Evolutionary conservation across 2,113 vertebrate species (phyloP), one percentile per base, ranked within the genome.

Genomic region (Tor tambroides): DNA sequence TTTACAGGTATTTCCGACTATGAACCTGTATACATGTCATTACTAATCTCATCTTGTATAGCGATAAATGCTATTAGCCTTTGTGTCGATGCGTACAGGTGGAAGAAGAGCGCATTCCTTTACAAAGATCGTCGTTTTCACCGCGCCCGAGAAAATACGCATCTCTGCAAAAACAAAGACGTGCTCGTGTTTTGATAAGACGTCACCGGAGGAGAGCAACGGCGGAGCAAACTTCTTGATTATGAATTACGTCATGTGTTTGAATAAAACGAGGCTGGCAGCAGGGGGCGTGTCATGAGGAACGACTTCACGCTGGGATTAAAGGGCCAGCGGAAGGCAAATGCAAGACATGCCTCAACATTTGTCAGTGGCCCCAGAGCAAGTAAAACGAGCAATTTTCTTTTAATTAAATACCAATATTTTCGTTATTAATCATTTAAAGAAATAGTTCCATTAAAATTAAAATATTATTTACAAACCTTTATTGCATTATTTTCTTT

Each of bases 161-260:
- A 85, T 54, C 67, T 83, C 85, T 38, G 15, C 4, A 30, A 84
- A 87, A 89, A 95, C 94, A 94, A 95, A 95, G 93, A 88, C 87
- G 87, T 90, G 11, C 65, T 86, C 85, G 80, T 92, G 90, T 91
- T 92, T 91, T 88, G 86, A 87, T 84, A 81, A 80, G 81, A 75
- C 75, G 41, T 89, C 83, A 59, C 17, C 32, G 12, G 59, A 21
- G 59, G n/a, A 87, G 61, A n/a, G 88, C 76, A 28, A 84, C 65
- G 87, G 67, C 21, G 87, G 59, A 87, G 75, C 89, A 88, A 86
- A 90, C 90, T 91, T 88, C 90, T 90, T 85, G 90, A 81, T 91
- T 90, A 88, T 88, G 88, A 89, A 89, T 95, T 93, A 96, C 92
- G 91, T 95, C 91, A 96, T 91, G n/a, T 76, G 84, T 85, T 88